Evolutionary conservation across 2,888 invertebrate genomes (phyloP).

Genomic region (Hypomecis punctinalis): DNA sequence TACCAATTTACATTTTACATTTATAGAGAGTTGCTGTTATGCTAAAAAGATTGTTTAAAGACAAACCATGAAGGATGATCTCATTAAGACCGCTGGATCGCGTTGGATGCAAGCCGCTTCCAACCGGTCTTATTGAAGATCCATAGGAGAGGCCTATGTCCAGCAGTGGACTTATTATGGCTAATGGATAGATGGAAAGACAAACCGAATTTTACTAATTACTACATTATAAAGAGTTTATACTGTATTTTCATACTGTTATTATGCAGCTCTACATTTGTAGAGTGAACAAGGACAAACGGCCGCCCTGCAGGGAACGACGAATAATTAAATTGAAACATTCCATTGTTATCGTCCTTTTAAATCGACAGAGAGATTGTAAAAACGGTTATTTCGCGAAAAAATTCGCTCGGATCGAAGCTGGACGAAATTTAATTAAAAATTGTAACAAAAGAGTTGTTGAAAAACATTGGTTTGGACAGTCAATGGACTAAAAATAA

Average conservation of each 20-base stretch:
- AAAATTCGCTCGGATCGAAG: slow-evolving; percentile 37
- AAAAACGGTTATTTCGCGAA: slow-evolving; percentile 42
- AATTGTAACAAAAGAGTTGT: slow-evolving; percentile 39
- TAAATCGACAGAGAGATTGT: slow-evolving; percentile 42
- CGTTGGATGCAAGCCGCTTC: too few relatives aligned
- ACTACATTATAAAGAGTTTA: too few relatives aligned
- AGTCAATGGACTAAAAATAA: slow-evolving; percentile 17
- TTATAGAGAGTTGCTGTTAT: too few relatives aligned
- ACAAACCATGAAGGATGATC: too few relatives aligned
- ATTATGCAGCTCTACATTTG: slow-evolving; percentile 3
- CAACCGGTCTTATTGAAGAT: too few relatives aligned
- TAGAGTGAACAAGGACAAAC: slow-evolving; percentile 29
- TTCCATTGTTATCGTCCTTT: slow-evolving; percentile 48
- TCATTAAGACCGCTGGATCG: too few relatives aligned
- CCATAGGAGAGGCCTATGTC: too few relatives aligned
- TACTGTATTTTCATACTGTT: slow-evolving; percentile 15
- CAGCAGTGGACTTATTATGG: too few relatives aligned
- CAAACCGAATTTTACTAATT: too few relatives aligned
- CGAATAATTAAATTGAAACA: slow-evolving; percentile 53
- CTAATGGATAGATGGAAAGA: too few relatives aligned
- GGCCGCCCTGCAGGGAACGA: slow-evolving; percentile 24
- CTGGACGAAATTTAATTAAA: slow-evolving; percentile 43
- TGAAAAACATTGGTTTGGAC: slow-evolving; percentile 17
- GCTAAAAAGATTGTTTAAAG: too few relatives aligned
- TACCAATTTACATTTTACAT: too few relatives aligned